phyloP scores from a whole-genome alignment of 2,797 vertebrate genomes.

The Hozukius guyotensis region DNA sequence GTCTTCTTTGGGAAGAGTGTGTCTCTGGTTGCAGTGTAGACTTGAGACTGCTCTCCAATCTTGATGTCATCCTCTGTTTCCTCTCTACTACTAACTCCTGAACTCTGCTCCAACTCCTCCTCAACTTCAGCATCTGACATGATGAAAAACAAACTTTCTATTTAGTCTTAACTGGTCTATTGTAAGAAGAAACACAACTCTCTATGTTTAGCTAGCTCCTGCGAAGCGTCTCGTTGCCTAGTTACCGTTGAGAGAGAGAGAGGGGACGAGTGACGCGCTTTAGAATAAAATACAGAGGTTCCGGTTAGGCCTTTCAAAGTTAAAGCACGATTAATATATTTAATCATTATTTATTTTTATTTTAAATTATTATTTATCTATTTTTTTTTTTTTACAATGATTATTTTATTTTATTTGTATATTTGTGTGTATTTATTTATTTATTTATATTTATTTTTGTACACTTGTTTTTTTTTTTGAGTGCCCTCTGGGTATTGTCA shows the following conservation, averaged over 20 bases:
- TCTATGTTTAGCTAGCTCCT: background rate
- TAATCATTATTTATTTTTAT: background rate
- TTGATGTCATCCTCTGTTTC: background rate
- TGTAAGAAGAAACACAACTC: background rate
- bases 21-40: slow-evolving; percentile 74
- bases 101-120: background rate
- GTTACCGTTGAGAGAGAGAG: slow-evolving; percentile 13
- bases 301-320: slow-evolving; percentile 22
- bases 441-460: too few species aligned
- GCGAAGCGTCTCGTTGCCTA: slow-evolving; percentile 48
- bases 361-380: too few species aligned
- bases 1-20: slow-evolving; percentile 69
- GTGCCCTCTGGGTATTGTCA: too few species aligned
- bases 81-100: background rate
- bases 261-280: background rate
- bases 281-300: background rate
- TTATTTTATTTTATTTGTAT: too few species aligned
- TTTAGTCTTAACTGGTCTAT: background rate
- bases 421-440: too few species aligned
- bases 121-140: slow-evolving; percentile 43
- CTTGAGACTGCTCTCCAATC: slow-evolving; percentile 29
- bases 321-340: slow-evolving; percentile 19
- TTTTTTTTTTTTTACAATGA: too few species aligned
- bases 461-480: too few species aligned
- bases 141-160: background rate